phyloP scores from a whole-genome alignment of 2,888 invertebrate species.

The Papilio gigon region DNA sequence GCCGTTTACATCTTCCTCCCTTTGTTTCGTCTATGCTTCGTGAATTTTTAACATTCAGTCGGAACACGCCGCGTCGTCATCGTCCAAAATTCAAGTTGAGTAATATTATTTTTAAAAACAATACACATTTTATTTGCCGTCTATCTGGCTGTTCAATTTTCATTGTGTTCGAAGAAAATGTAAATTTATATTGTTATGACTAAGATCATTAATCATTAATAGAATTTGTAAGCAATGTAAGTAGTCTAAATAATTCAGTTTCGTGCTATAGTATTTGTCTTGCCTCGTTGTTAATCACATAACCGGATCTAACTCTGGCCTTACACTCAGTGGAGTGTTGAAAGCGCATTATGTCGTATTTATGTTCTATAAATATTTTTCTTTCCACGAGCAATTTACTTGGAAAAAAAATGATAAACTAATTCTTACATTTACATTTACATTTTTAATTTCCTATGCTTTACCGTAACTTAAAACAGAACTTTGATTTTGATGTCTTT shows the following conservation, averaged over 20 bases:
- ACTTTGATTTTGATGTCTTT: no score
- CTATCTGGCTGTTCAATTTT: not conserved
- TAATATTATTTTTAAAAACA: conserved; percentile 45
- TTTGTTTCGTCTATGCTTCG: conserved; percentile 69
- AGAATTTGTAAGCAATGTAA: not conserved
- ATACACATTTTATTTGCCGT: not conserved
- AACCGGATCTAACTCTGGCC: conserved; percentile 22
- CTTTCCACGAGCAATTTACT: not conserved
- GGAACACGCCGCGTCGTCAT: conserved; percentile 57
- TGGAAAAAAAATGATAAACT: not conserved
- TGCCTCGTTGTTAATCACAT: conserved; percentile 12
- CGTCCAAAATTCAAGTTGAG: conserved; percentile 47
- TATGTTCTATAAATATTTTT: not conserved
- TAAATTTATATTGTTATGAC: no score
- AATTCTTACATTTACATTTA: no score
- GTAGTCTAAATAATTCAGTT: conserved; percentile 2
- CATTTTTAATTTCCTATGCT: no score
- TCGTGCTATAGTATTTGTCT: not conserved
- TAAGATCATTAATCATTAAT: no score
- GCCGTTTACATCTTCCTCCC: conserved; percentile 53
- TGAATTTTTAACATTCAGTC: conserved; percentile 72
- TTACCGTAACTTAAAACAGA: no score
- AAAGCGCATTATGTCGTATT: conserved; percentile 4
- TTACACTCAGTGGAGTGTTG: conserved; percentile 14
- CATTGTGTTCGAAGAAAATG: not conserved